Conservation (phyloP, 2,888 invertebrate species). For the Andrena flavipes region DNA sequence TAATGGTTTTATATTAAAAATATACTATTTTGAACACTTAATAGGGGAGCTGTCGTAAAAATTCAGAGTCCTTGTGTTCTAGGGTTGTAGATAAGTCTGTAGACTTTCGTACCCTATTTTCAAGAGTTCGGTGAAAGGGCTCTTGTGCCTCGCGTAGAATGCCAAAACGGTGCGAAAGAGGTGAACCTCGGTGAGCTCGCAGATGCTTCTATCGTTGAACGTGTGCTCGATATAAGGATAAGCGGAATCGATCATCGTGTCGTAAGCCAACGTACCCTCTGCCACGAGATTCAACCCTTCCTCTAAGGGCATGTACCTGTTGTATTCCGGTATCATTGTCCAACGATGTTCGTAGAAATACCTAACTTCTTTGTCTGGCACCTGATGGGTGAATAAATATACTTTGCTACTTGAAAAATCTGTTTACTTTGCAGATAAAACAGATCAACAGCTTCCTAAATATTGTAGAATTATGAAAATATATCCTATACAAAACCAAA, state of each 20-base stretch:
- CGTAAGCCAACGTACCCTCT: conserved; percentile 77
- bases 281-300: conserved; percentile 75
- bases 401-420: background rate
- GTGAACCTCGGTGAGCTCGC: conserved; percentile 77
- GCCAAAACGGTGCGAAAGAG: conserved; percentile 56
- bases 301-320: conserved; percentile 69
- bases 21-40: no score
- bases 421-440: no score
- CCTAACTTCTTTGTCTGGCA: conserved; percentile 52
- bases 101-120: conserved; percentile 74
- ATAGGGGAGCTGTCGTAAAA: no score
- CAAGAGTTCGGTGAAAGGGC: conserved; percentile 77
- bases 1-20: no score
- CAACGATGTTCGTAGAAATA: conserved; percentile 76
- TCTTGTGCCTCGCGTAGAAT: conserved; percentile 65
- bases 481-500: no score
- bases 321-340: conserved; percentile 71
- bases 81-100: no score
- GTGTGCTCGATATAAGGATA: conserved; percentile 77
- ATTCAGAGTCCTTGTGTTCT: no score
- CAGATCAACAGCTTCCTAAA: no score
- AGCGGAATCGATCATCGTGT: conserved; percentile 75
- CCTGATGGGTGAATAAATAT: conserved; percentile 23
- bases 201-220: conserved; percentile 77
- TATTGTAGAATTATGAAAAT: no score